Evolutionary conservation across 1,140 invertebrate genomes (phyloP).

Genomic region (Adoxophyes honmai): DNA sequence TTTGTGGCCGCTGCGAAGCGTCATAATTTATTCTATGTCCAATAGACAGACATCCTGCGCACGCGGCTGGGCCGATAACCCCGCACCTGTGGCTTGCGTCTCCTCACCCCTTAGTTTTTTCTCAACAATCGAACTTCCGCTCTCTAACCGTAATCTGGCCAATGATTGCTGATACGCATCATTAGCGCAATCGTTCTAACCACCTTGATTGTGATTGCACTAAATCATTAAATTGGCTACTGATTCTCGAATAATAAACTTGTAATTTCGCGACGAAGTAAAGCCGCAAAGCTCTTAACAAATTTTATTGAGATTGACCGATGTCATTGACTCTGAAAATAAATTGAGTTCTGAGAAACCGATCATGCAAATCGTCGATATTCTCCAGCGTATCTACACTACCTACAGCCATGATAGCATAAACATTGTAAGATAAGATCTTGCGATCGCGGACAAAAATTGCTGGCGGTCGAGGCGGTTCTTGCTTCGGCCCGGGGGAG

Average conservation of each 20-base stretch:
- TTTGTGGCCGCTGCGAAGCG: not conserved
- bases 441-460: not conserved
- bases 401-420: not conserved
- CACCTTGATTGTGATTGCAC: conserved; percentile 55
- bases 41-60: conserved; percentile 33
- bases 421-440: not conserved
- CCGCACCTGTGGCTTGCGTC: conserved; percentile 53
- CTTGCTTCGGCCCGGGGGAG: not conserved
- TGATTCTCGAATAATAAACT: conserved; percentile 20
- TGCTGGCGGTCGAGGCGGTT: not conserved
- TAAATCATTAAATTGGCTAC: conserved; percentile 43
- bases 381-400: no score
- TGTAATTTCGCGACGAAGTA: conserved; percentile 38
- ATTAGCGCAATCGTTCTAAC: conserved; percentile 58
- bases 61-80: conserved; percentile 59
- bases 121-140: conserved; percentile 59
- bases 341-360: conserved; percentile 27
- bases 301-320: conserved; percentile 19
- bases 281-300: conserved; percentile 28
- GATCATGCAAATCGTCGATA: conserved; percentile 12
- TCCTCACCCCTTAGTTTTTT: conserved; percentile 61
- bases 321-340: conserved; percentile 42
- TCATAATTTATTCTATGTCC: conserved; percentile 48
- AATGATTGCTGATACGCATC: conserved; percentile 64
- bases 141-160: conserved; percentile 61